A percentile compares a stretch with the other conserved stretches of the same genome.
Evolutionary conservation across 2,113 vertebrate genomes (phyloP).

Genomic region (Protobothrops mucrosquamatus): DNA sequence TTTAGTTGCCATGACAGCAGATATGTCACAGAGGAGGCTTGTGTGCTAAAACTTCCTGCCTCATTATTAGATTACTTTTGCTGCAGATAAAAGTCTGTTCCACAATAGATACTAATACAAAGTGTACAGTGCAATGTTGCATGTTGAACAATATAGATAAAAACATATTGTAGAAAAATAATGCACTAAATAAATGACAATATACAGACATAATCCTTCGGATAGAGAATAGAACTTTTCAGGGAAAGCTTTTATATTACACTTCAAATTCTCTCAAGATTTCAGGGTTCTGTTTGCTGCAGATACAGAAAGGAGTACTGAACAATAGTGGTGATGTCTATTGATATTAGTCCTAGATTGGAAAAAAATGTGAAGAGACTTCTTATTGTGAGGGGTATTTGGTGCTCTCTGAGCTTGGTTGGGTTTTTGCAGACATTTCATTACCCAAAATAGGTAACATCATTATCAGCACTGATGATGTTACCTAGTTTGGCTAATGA

Average conservation of each 20-base stretch:
- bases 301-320: not conserved
- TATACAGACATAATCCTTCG: not conserved
- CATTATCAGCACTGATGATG: not conserved
- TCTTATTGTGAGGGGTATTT: not conserved
- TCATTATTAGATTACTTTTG: not conserved
- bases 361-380: not conserved
- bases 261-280: not conserved
- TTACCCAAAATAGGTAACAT: no score
- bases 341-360: not conserved
- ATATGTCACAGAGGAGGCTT: not conserved
- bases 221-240: not conserved
- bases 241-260: not conserved
- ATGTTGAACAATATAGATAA: not conserved
- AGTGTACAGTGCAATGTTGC: not conserved
- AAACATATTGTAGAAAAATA: not conserved
- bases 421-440: not conserved
- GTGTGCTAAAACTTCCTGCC: not conserved
- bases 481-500: not conserved
- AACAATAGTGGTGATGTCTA: not conserved
- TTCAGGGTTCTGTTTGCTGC: not conserved
- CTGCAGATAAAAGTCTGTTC: not conserved
- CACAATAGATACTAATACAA: not conserved
- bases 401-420: not conserved
- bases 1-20: conserved; percentile 26
- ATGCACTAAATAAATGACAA: not conserved